These are phyloP conservation scores for Agapornis canus DNA, from an alignment of 2,797 vertebrate species.

Conservation along the genomic window DNA sequence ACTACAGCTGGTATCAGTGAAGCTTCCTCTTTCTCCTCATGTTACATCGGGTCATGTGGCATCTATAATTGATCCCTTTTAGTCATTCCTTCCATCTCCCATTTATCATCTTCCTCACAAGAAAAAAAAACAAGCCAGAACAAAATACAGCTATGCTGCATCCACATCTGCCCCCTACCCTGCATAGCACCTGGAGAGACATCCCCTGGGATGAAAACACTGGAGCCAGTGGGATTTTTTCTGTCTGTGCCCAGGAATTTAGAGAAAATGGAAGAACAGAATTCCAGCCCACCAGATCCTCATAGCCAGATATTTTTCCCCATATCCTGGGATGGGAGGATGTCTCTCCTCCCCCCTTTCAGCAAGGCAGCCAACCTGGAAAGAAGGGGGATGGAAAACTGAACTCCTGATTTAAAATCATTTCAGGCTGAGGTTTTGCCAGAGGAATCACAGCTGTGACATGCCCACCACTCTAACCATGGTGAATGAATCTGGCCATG, in stretches of 20 bases:
- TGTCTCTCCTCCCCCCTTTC: not conserved
- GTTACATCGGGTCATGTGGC: rapidly evolving
- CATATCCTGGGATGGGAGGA: not conserved
- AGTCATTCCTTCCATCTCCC: not conserved
- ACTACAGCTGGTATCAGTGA: not conserved
- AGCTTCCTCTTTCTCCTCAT: not conserved
- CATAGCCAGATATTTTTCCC: not conserved
- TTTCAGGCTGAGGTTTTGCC: constrained; percentile 26
- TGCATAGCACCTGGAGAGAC: no score
- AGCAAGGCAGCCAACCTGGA: not conserved
- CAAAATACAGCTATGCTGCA: not conserved
- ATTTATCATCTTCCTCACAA: not conserved
- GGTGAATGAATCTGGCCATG: constrained; percentile 69
- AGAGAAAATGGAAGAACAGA: not conserved
- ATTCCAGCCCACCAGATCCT: not conserved
- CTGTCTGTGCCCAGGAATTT: not conserved
- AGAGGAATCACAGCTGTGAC: constrained; percentile 41
- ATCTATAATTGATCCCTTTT: not conserved
- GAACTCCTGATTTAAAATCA: constrained; percentile 25
- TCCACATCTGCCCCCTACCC: rapidly evolving
- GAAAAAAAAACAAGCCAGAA: not conserved
- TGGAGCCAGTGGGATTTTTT: not conserved
- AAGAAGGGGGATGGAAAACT: constrained; percentile 5
- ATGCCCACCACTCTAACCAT: constrained; percentile 43
- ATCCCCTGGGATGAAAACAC: rapidly evolving